A percentile compares a stretch with the other conserved stretches of the same genome.
Evolutionary conservation across 1,140 invertebrate genomes (phyloP).

Genomic region (Tetraneura akinire): DNA sequence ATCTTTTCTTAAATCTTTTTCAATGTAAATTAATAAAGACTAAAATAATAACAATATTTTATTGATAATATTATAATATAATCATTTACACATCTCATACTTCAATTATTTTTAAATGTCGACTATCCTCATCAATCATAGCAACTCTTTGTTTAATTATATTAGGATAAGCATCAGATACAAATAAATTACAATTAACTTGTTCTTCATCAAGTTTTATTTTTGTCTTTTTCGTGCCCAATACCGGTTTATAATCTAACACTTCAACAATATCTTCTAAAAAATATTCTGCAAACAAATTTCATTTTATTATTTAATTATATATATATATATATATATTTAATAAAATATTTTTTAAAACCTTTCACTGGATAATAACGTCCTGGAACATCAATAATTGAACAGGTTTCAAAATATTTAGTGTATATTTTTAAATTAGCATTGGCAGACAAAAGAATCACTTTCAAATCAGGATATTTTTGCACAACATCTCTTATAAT

Average conservation of each 20-base stretch:
- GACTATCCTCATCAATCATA: slow-evolving; percentile 81
- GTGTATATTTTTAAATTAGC: slow-evolving; percentile 89
- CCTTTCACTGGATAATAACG: slow-evolving; percentile 75
- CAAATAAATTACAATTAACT: slow-evolving; percentile 76
- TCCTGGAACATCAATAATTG: slow-evolving; percentile 76
- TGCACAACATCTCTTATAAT: slow-evolving; percentile 89
- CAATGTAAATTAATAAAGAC: slow-evolving; percentile 58
- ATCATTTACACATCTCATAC: slow-evolving; percentile 55
- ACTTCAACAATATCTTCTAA: slow-evolving; percentile 86
- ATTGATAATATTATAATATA: no score
- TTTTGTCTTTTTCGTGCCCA: slow-evolving; percentile 65
- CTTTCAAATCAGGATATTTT: slow-evolving; percentile 81
- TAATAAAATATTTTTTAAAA: no score
- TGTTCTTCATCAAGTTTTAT: slow-evolving; percentile 66
- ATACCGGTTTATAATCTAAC: slow-evolving; percentile 75
- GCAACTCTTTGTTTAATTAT: slow-evolving; percentile 73
- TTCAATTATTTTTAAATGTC: slow-evolving; percentile 90
- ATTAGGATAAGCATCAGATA: slow-evolving; percentile 62
- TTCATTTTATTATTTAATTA: no score
- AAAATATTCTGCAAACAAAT: slow-evolving; percentile 74
- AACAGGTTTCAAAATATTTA: slow-evolving; percentile 88
- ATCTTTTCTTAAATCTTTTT: slow-evolving; percentile 69
- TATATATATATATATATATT: no score
- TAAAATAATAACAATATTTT: slow-evolving; percentile 27
- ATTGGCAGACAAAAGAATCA: slow-evolving; percentile 97